Evolutionary conservation across 2,797 vertebrate genomes (phyloP).

Genomic region (Lepidocolaptes lacrymiger): DNA sequence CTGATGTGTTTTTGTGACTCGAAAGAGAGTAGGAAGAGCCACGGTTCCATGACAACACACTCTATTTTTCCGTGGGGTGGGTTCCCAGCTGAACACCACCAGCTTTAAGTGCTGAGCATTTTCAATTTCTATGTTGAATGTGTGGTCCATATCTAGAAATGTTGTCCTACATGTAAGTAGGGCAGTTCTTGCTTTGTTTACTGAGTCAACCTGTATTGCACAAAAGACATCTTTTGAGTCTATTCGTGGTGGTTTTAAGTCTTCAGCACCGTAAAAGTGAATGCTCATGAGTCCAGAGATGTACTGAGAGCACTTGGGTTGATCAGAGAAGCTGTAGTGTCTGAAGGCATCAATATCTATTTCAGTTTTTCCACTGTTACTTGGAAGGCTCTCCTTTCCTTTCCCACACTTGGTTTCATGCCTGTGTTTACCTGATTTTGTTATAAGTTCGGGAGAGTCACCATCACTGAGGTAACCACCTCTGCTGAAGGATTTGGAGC

Average conservation of each 20-base stretch:
- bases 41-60: conserved; percentile 96
- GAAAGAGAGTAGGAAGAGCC: conserved; percentile 90
- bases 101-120: conserved; percentile 97
- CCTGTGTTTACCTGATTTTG: conserved; percentile 89
- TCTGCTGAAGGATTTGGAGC: conserved; percentile 91
- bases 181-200: conserved; percentile 96
- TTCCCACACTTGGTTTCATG: conserved; percentile 83
- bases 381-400: conserved; percentile 79
- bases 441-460: conserved; percentile 92
- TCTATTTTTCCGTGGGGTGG: conserved; percentile 87
- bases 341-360: conserved; percentile 95
- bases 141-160: conserved; percentile 97
- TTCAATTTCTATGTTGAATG: conserved; percentile 97
- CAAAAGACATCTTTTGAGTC: conserved; percentile 96
- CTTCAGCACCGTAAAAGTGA: conserved; percentile 96
- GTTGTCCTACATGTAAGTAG: conserved; percentile 91
- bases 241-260: conserved; percentile 91
- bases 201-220: conserved; percentile 96
- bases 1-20: conserved; percentile 89
- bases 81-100: conserved; percentile 97
- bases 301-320: conserved; percentile 93
- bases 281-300: conserved; percentile 97
- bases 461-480: conserved; percentile 97
- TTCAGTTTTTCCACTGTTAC: conserved; percentile 81
- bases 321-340: conserved; percentile 93